phyloP scores from a whole-genome alignment of 2,113 vertebrate species.

The Junco hyemalis region DNA sequence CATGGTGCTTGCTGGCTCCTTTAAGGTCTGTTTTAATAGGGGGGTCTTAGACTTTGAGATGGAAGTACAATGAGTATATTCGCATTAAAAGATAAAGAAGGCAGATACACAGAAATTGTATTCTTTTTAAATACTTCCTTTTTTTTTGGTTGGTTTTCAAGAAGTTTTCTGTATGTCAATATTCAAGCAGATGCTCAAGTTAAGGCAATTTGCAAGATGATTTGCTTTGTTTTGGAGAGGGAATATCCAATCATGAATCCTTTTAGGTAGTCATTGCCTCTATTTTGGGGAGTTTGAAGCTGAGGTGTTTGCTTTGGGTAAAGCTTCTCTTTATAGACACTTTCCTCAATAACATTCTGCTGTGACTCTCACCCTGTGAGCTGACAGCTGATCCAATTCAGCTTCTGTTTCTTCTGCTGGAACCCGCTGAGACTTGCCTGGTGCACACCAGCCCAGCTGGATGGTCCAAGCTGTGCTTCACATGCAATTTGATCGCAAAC shows the following conservation, averaged over 20 bases:
- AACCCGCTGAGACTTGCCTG: neutral
- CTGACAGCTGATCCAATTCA: neutral
- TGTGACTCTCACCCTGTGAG: neutral
- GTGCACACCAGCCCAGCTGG: neutral
- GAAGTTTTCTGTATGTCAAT: neutral
- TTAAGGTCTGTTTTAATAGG: neutral
- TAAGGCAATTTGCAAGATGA: neutral
- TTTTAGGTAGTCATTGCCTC: neutral
- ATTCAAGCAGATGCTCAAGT: neutral
- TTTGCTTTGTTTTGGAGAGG: neutral
- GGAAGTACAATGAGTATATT: neutral
- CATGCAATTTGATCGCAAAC: neutral
- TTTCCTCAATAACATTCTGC: neutral
- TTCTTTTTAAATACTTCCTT: neutral
- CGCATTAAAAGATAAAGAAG: neutral
- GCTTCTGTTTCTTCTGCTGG: neutral
- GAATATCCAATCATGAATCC: neutral
- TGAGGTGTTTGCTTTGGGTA: neutral
- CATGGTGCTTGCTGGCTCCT: neutral
- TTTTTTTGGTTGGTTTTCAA: neutral
- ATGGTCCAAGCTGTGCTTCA: neutral
- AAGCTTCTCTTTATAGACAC: neutral
- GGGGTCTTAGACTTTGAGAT: neutral
- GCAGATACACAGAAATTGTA: neutral
- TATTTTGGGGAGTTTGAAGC: neutral